These are phyloP conservation scores for Leptocoma aspasia DNA, from an alignment of 2,113 vertebrate species.

Conservation along the genomic window DNA sequence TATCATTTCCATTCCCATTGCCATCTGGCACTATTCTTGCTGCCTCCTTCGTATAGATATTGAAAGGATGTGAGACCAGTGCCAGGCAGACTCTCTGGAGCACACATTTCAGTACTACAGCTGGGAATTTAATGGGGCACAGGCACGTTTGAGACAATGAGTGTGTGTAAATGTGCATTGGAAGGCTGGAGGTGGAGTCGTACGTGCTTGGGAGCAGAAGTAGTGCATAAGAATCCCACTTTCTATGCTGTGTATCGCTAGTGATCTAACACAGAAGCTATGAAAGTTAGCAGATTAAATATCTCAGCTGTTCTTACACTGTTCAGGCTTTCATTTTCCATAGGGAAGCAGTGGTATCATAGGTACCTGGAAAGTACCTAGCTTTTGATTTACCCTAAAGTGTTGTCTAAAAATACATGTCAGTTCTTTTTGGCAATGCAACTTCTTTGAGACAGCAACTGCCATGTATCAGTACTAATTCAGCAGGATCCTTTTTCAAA, in stretches of 20 bases:
- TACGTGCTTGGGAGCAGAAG: not conserved
- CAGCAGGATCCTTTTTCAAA: not conserved
- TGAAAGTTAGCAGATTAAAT: not conserved
- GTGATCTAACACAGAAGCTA: not conserved
- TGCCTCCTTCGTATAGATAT: not conserved
- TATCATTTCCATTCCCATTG: constrained; percentile 56
- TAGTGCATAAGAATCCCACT: not conserved
- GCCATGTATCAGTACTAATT: not conserved
- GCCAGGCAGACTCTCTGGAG: not conserved
- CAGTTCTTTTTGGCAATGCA: not conserved
- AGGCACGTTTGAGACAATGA: not conserved
- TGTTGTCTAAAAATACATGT: not conserved
- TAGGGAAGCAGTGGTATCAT: not conserved
- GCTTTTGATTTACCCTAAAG: not conserved
- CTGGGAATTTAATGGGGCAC: not conserved
- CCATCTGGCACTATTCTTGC: constrained; percentile 55
- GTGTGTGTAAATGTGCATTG: not conserved
- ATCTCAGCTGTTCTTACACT: not conserved
- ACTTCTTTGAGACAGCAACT: not conserved
- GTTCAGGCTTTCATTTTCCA: not conserved
- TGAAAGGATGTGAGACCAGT: constrained; percentile 14
- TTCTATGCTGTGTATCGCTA: not conserved
- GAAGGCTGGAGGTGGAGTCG: not conserved
- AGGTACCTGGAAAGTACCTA: not conserved
- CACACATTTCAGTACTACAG: not conserved